These are phyloP conservation scores for Acanthosoma haemorrhoidale DNA, from an alignment of 2,888 invertebrate genomes.

Conservation along the genomic window DNA sequence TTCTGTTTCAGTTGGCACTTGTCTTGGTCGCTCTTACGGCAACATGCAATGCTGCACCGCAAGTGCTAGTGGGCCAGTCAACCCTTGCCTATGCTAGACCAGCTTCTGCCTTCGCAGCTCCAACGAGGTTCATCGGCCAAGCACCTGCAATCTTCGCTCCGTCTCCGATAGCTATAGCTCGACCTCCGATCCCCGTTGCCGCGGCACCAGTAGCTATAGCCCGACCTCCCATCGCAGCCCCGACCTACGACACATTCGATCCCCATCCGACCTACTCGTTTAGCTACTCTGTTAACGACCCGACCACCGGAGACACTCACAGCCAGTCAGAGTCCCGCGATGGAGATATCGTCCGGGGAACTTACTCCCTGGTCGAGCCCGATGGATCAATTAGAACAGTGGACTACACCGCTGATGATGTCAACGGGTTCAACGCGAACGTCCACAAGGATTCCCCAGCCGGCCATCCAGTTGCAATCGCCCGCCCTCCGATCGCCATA, in stretches of 20 bases:
- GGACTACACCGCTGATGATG: constrained; percentile 16
- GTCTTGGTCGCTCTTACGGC: no score
- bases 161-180: background rate
- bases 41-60: no score
- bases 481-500: background rate
- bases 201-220: background rate
- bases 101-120: background rate
- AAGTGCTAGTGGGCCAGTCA: background rate
- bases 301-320: background rate
- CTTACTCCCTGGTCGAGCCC: background rate
- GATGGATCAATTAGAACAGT: constrained; percentile 19
- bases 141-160: background rate
- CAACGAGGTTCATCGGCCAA: background rate
- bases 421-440: constrained; percentile 28
- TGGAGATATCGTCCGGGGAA: constrained; percentile 16
- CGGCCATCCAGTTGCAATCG: background rate
- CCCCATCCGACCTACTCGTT: constrained; percentile 18
- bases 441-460: constrained; percentile 18
- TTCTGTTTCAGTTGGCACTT: no score
- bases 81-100: background rate
- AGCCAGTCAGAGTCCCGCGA: background rate
- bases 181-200: background rate
- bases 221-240: background rate
- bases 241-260: constrained; percentile 6
- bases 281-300: constrained; percentile 1